Base-by-base conservation (phyloP, 2,113 vertebrate species). In the Chlorodrepanis virens region DNA sequence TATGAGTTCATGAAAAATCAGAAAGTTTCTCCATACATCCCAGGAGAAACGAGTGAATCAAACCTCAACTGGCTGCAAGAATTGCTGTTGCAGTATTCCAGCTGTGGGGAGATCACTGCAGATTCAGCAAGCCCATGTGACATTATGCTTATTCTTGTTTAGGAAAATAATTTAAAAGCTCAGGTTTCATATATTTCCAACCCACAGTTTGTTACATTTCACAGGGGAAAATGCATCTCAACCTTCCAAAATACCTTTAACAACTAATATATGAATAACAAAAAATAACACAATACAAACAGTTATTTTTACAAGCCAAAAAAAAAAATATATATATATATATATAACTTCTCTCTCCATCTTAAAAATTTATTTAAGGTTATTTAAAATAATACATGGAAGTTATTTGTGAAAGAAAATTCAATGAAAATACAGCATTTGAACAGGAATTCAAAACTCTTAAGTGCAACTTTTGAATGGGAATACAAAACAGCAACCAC, bases 91-190 rank as follows among this genome's bases (percentile, higher is more conserved):
- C 49, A 83, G 5, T 90, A 86, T 74, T 92, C 68, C 82, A 92
- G 82, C 68, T 89, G 71, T 80, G 71, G 52, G 47, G 31, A 94
- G 52, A 60, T 94, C 68, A 45, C 45, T 93, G 94, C 90, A 78
- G 76, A 93, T 92, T 93, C 93, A 96, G 92, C 90, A 94, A 39
- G 27, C 28, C 25, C 0, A 0, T 78, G 35, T 83, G 90, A 75
- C 90, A 94, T 69, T 83, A 59, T 90, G 71, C 82, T 95, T 94
- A 90, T 74, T 94, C 71, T 94, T 96, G 76, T 90, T 63, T 39
- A 17, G 59, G 35, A 18, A 94, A 86, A 23, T 83, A 93, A 93
- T 89, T 89, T 49, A 93, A 93, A 86, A 54, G 11, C 52, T 86
- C 44, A 68, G 20, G 15, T 83, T 86, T 92, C 72, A 45, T 71